Base-by-base conservation (phyloP, 64 coral and sea anemone genomes). In the Actinia equina region DNA sequence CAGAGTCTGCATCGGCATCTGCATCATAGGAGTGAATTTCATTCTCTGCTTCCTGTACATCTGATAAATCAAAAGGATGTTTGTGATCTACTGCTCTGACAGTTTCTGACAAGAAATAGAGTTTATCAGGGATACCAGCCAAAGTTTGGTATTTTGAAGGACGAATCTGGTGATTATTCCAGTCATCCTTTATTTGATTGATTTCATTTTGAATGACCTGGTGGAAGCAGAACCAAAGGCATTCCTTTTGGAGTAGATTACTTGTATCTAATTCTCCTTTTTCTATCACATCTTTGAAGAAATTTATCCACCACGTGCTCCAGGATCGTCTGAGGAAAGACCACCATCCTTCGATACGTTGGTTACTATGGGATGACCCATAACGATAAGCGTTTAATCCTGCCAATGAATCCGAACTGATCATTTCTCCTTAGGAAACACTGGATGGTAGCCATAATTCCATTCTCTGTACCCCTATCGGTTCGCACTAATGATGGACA, bases 391-490 rank as follows among this genome's bases (percentile, higher is more conserved):
- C 71, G 49, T 85, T 85, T 74, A 57, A 22, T 76, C 44, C 69
- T 58, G 65, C 65, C 57, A 86, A 46, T 64, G 26, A 46, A 46
- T 79, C 77, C 44, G 27, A 46, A 79, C n/a, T n/a, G n/a, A n/a
- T 44, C 84, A 43, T 70, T 18, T 49, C 23, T 63, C 26, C 61
- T 11, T 11, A 85, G 74, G 46, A 91, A 91, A 51, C 83, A 71
- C 61, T 90, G 89, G 52, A 90, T n/a, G 67, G 64, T 63, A 74
- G 82, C 82, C 59, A 90, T 82, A 71, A 77, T n/a, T 26, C 71
- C 89, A 90, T 90, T 90, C 45, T 90, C 89, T 90, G 89, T 90
- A 71, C 89, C 89, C 45, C 67, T 22, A 61, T 90, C 82, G 1
- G 43, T 63, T 26, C 89, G 57, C 84, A 85, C 82, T 85, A 90